Evolutionary conservation across 2,113 vertebrate genomes (phyloP), one percentile per base, ranked within the genome.

Genomic region (Strigops habroptila): DNA sequence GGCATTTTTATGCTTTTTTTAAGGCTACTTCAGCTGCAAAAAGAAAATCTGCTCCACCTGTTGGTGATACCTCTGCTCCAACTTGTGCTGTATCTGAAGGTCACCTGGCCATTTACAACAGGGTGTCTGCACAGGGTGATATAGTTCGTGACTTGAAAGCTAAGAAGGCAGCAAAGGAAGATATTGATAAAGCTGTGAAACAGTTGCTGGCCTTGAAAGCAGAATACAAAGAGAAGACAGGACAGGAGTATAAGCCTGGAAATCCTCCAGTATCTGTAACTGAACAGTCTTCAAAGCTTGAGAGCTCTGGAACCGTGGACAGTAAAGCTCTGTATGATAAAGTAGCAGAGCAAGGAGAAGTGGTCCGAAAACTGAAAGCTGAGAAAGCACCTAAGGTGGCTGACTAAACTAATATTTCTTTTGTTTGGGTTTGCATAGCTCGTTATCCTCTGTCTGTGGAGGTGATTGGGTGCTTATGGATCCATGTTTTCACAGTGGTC

Each of bases 241-340:
- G 99, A 51, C 97, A 98, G 64, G 99, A 99, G 9, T 99, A 99
- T 93, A 99, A 99, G 69, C 98, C 99, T 43, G 99, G 98, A 74
- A 97, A 83, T 91, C 96, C 97, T 78, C 97, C 96, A 92, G 27
- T 77, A 18, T 35, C 68, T 16, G 27, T n/a, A 27, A 48, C 49
- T 65, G 51, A 51, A 31, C 96, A 52, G 41, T 39, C 96, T 75
- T 22, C 95, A 33, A 91, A 51, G 13, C 52, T 68, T 21, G 67
- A 78, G n/a, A 68, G 35, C 41, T 74, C 85, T 76, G 46, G 57
- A 62, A 71, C n/a, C 8, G 5, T 85, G 76, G 92, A 95, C 80
- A 73, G 44, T 93, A 95, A 91, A 89, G 44, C 71, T 77, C 82
- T 98, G 49, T 98, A 98, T 70, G 97, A 98, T 73, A 94, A 96